Percentiles rank a stretch among this genome's conserved stretches.
Evolutionary conservation across 2,797 vertebrate genomes (phyloP).

Genomic region (Simalia tracyae): DNA sequence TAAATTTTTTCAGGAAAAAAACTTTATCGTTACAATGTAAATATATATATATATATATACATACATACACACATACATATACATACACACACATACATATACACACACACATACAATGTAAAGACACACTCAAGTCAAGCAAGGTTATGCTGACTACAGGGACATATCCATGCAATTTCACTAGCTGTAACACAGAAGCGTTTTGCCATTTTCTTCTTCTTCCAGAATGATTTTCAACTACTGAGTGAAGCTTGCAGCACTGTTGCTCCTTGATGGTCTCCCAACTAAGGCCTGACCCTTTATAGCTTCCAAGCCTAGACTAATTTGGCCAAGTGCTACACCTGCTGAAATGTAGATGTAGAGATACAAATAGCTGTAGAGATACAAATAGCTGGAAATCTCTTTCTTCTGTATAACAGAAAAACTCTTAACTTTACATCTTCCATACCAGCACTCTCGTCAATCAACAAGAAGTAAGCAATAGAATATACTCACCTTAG

Average conservation of each 20-base stretch:
- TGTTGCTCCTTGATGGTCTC: not conserved
- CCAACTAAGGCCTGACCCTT: not conserved
- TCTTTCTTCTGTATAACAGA: not conserved
- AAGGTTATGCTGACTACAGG: not conserved
- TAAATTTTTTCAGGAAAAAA: not conserved
- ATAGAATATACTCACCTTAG: conserved; percentile 79
- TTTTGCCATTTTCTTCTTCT: not conserved
- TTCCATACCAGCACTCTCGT: not conserved
- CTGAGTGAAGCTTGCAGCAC: not conserved
- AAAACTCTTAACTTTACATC: not conserved
- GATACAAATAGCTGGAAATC: not conserved
- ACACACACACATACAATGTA: too few relatives aligned
- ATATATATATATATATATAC: not conserved
- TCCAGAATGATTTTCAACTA: not conserved
- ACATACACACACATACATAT: too few relatives aligned
- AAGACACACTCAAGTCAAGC: not conserved
- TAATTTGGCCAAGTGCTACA: not conserved
- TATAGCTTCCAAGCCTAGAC: not conserved
- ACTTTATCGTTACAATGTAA: not conserved
- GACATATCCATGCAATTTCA: not conserved
- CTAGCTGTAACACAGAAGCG: not conserved
- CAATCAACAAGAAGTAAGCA: conserved; percentile 41
- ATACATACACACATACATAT: too few relatives aligned
- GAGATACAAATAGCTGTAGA: not conserved
- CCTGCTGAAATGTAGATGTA: not conserved